A percentile compares a stretch with the other conserved stretches of the same genome.
Evolutionary conservation across 2,113 vertebrate genomes (phyloP).

Genomic region (Castor canadensis): DNA sequence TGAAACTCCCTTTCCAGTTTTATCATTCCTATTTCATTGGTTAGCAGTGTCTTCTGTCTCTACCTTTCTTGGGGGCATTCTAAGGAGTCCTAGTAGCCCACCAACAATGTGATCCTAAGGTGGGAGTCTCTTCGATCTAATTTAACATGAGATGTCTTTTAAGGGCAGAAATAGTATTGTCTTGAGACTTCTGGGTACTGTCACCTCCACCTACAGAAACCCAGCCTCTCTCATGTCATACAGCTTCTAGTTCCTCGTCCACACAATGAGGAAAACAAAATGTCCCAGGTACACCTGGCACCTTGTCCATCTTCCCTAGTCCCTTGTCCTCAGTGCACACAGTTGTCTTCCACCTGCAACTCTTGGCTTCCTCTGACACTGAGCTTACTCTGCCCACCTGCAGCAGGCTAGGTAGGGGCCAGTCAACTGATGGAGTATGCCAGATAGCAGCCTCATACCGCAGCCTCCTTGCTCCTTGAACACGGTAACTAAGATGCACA

Average conservation of each 20-base stretch:
- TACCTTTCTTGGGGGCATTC: background rate
- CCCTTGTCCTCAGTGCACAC: background rate
- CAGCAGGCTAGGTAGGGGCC: background rate
- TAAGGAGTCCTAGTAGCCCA: background rate
- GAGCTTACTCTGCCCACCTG: background rate
- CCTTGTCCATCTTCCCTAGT: background rate
- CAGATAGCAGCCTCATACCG: background rate
- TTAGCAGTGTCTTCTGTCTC: background rate
- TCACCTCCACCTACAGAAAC: background rate
- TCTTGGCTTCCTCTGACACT: background rate
- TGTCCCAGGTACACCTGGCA: background rate
- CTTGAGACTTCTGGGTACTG: background rate
- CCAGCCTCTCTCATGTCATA: background rate
- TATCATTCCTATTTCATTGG: background rate
- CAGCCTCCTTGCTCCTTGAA: background rate
- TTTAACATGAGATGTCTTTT: slow-evolving; percentile 25
- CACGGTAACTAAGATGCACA: background rate
- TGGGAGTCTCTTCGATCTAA: background rate
- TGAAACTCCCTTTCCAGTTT: slow-evolving; percentile 8
- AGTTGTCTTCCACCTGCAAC: background rate
- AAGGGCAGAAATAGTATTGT: slow-evolving; percentile 10
- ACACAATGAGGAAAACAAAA: background rate
- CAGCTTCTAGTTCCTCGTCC: background rate
- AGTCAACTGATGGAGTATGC: background rate
- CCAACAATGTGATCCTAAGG: background rate